These are phyloP conservation scores for Belgica antarctica DNA, from an alignment of 2,888 invertebrate genomes.

Conservation along the genomic window DNA sequence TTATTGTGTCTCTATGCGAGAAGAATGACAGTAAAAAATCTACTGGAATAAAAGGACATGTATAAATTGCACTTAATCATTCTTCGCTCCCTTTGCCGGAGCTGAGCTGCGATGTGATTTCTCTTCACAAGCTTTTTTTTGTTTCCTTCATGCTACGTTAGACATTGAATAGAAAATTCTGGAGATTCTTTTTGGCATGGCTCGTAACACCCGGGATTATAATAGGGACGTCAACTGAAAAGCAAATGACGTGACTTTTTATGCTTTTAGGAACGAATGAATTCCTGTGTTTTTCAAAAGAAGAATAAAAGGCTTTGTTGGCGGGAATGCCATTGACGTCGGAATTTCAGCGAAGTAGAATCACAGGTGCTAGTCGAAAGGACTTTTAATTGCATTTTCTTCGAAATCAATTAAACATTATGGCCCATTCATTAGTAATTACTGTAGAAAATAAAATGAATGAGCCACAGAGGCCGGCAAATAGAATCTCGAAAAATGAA, in stretches of 20 bases:
- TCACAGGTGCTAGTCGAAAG: neutral
- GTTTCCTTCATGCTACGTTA: conserved; percentile 24
- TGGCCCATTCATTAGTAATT: conserved; percentile 19
- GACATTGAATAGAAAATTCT: conserved; percentile 8
- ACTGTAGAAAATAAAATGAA: conserved; percentile 4
- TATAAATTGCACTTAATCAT: conserved; percentile 38
- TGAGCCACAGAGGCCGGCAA: neutral
- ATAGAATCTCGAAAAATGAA: neutral
- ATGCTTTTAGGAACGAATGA: neutral
- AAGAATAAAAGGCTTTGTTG: neutral
- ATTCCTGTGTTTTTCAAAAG: neutral
- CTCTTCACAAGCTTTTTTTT: conserved; percentile 6
- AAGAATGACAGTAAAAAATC: neutral
- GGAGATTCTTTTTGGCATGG: neutral
- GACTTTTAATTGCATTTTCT: neutral
- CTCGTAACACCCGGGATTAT: neutral
- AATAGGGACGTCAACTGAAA: conserved; percentile 24
- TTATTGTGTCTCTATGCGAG: neutral
- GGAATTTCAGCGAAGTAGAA: neutral
- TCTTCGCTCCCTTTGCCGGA: neutral
- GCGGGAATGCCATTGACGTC: neutral
- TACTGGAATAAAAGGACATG: neutral
- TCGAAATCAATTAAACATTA: neutral
- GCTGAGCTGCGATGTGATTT: neutral
- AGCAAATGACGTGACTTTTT: conserved; percentile 33